phyloP scores from a whole-genome alignment of 2,113 vertebrate genomes.

The Vombatus ursinus region DNA sequence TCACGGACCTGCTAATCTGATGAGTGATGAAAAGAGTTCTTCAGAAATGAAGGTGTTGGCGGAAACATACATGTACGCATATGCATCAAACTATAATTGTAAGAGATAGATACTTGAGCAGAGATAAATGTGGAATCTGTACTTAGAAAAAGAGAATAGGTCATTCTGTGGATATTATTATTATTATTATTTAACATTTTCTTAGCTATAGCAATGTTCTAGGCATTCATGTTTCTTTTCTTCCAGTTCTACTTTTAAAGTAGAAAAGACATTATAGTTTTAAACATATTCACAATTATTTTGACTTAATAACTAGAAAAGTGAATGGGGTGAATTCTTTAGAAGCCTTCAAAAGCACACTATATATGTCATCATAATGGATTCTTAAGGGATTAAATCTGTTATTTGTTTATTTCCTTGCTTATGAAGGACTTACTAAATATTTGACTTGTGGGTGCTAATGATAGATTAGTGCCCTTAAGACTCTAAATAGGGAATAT shows the following conservation, averaged over 20 bases:
- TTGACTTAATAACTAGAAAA: slow-evolving; percentile 14
- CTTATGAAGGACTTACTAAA: slow-evolving; percentile 49
- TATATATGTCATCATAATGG: slow-evolving; percentile 14
- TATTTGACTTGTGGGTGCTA: slow-evolving; percentile 16
- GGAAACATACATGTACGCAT: not conserved
- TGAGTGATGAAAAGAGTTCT: too few species aligned
- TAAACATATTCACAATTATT: slow-evolving; percentile 1
- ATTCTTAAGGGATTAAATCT: slow-evolving; percentile 32
- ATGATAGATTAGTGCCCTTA: slow-evolving; percentile 4
- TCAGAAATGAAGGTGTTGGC: too few species aligned
- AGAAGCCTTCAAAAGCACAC: slow-evolving; percentile 32
- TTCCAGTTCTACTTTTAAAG: slow-evolving; percentile 22
- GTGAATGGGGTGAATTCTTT: slow-evolving; percentile 7
- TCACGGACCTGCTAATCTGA: too few species aligned
- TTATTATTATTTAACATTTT: slow-evolving; percentile 7
- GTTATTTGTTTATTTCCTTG: slow-evolving; percentile 52
- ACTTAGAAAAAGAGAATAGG: not conserved
- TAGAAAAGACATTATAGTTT: slow-evolving; percentile 12
- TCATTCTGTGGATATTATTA: too few species aligned
- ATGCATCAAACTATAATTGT: not conserved
- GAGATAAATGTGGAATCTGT: not conserved
- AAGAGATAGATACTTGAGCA: slow-evolving; percentile 11
- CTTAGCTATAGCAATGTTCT: not conserved
- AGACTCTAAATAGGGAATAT: slow-evolving; percentile 42
- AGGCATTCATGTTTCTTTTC: slow-evolving; percentile 17